Base-by-base conservation (phyloP, 2,113 vertebrate genomes). In the Dendrocopos noguchii region DNA sequence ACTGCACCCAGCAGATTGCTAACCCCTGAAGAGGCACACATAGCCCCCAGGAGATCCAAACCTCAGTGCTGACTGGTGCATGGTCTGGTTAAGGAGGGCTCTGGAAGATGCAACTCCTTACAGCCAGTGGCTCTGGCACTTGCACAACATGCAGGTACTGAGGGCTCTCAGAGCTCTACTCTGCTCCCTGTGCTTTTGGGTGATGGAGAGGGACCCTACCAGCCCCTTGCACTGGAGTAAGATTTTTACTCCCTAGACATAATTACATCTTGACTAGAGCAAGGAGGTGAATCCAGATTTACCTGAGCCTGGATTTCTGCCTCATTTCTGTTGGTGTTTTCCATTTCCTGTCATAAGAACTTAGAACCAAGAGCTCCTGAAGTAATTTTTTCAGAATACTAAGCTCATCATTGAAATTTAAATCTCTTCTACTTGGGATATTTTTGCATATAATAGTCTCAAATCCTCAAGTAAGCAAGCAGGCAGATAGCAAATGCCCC, bases 111-210 rank as follows among this genome's bases (percentile, higher is more conserved):
- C 27, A 76, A 4, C 7, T 86, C 34, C 73, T 77, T 4, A 11
- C 0, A 83, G 64, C 50, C 63, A 76, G 56, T 2, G 28, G 34
- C 55, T 59, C 55, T 29, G 46, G 77, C 44, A 53, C 28, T 70
- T 2, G 0, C 47, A 42, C 9, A 57, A 56, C 46, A 34, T 0
- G 0, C 15, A 31, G 19, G 28, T 8, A 13, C 42, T 20, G 42
- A 64, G 65, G 36, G 50, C 8, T 59, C 1, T 1, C 39, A 17
- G 42, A 86, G 80, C 53, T 47, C 73, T 47, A 4, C 18, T 33
- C 73, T 47, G 4, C 18, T 33, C 67, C 52, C 34, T 20, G 13
- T 72, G 70, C 53, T 81, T 63, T 34, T 31, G 34, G 5, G 31
- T 22, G 75, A 36, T 14, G 29, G 29, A 71, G 52, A 74, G 15